Evolutionary conservation across 2,888 invertebrate species (phyloP), one percentile per base, ranked within the genome.

Genomic region (Busseola fusca): DNA sequence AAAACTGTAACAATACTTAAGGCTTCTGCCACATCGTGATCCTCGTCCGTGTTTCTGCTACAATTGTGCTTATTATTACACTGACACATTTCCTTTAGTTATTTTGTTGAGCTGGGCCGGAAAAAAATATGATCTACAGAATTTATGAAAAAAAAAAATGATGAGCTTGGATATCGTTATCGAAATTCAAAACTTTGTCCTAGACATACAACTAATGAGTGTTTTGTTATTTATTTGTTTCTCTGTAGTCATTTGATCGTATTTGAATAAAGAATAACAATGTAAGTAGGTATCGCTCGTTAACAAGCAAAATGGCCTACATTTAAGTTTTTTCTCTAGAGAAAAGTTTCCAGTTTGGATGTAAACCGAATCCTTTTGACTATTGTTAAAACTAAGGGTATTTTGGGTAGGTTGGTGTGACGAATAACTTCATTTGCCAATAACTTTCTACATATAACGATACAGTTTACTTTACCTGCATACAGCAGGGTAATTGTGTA

Each of bases 1-100:
- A 45, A 72, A 74, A 77, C 59, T 66, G 56, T 75, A 83, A 73
- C 74, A 69, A 56, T 40, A 77, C 77, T 78, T 66, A 66, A 69
- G 79, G 77, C 67, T 62, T 71, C 59, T 80, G 76, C 62, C 74
- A 66, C 65, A 63, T 74, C 73, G 60, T 69, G 85, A 84, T 83
- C 64, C 66, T 65, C 12, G 76, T 74, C 76, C 86, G 86, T 86
- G 86, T 78, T 86, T 80, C 73, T 69, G 65, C 65, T 72, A 62
- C 64, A 76, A 86, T 86, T 85, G 82, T 78, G 86, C 86, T 78
- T 84, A 86, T 86, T 86, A 86, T 73, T 54, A 65, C 64, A 64
- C 69, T 76, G 76, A 75, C 74, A 84, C 68, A 78, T 81, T 83
- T 84, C 66, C 69, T 85, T 80, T 71, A 70, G 63, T 75, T 68